Conservation (phyloP, 2,113 vertebrate genomes). For the Pelusios castaneus region DNA sequence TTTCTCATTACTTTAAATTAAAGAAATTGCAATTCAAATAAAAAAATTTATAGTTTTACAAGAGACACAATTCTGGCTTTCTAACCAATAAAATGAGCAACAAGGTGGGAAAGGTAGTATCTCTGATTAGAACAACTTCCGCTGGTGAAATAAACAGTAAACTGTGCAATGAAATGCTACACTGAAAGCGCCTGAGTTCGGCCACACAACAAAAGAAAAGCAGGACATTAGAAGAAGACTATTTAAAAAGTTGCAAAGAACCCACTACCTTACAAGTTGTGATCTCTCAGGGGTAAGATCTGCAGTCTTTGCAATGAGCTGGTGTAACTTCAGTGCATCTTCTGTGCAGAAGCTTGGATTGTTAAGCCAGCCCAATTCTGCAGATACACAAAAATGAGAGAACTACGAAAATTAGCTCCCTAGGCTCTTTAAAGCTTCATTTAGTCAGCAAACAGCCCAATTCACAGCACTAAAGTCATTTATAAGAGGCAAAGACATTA, state of each 20-base stretch:
- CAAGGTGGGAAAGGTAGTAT: neutral
- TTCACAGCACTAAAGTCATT: neutral
- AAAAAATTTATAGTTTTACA: conserved; percentile 24
- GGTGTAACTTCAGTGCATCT: conserved; percentile 80
- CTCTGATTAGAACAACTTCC: neutral
- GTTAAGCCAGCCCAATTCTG: conserved; percentile 90
- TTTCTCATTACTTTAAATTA: conserved; percentile 16
- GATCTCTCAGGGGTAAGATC: conserved; percentile 28
- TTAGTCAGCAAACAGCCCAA: conserved; percentile 12
- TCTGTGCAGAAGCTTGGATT: conserved; percentile 88
- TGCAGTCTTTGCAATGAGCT: conserved; percentile 58
- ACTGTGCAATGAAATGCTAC: neutral
- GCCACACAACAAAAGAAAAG: neutral
- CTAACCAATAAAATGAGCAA: neutral
- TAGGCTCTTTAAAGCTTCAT: conserved; percentile 16
- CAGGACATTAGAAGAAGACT: neutral
- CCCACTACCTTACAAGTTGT: conserved; percentile 62
- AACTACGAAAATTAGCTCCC: conserved; percentile 28
- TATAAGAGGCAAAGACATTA: neutral
- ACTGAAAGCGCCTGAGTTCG: neutral
- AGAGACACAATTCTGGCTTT: conserved; percentile 3
- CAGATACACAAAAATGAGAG: conserved; percentile 11
- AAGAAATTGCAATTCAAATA: neutral
- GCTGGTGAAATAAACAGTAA: neutral
- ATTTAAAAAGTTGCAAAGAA: neutral